Conservation (phyloP, 2,797 vertebrate genomes). For the Luscinia luscinia region DNA sequence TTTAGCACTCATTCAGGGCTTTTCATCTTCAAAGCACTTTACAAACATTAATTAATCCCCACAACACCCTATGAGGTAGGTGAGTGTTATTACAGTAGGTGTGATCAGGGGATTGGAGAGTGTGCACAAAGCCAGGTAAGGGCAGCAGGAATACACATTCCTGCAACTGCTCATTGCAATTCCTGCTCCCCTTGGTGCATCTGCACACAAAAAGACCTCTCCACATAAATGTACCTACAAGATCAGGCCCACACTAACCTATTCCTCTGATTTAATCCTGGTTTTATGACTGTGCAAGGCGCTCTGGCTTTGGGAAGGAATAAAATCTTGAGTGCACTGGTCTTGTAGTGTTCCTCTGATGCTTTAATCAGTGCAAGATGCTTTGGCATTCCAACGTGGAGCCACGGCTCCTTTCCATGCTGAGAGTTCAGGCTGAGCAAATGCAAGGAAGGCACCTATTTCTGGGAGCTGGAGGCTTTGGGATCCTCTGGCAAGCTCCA, state of each 20-base stretch:
- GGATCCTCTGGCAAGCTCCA: not conserved
- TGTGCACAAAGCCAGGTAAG: constrained; percentile 28
- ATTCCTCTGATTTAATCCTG: not conserved
- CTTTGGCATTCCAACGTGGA: not conserved
- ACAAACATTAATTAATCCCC: constrained; percentile 66
- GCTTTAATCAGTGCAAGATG: not conserved
- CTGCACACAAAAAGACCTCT: not conserved
- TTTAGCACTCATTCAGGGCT: constrained; percentile 61
- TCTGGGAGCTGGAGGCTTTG: not conserved
- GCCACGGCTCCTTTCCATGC: not conserved
- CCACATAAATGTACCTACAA: not conserved
- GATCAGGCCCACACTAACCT: not conserved
- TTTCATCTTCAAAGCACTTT: constrained; percentile 65
- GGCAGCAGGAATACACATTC: constrained; percentile 2
- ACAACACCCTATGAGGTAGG: constrained; percentile 70
- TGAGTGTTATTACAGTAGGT: constrained; percentile 66
- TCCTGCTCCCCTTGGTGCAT: not conserved
- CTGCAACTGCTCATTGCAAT: not conserved
- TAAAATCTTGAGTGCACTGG: not conserved
- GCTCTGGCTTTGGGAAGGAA: not conserved
- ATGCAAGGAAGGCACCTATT: not conserved
- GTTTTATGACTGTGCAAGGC: not conserved
- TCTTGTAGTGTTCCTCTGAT: not conserved
- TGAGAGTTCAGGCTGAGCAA: not conserved
- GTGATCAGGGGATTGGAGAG: constrained; percentile 56